A percentile compares a stretch with the other conserved stretches of the same genome.
Conservation (phyloP, 1,140 invertebrate genomes). For the Zaprionus tsacasi region DNA sequence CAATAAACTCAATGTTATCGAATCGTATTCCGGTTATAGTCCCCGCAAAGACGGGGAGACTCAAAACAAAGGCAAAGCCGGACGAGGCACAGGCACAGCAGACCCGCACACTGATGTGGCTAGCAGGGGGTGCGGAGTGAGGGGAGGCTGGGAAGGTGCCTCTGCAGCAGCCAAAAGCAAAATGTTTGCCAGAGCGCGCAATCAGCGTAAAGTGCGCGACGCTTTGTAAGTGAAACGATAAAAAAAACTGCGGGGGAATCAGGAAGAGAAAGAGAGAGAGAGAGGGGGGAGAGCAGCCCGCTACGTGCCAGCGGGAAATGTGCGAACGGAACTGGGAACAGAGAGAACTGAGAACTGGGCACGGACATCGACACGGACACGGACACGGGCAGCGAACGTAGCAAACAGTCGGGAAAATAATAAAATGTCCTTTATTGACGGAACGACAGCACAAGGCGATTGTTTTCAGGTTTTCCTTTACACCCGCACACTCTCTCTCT, state of each 20-base stretch:
- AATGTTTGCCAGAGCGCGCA: slow-evolving; percentile 75
- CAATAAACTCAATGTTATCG: slow-evolving; percentile 81
- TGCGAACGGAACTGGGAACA: slow-evolving; percentile 33
- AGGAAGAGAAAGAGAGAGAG: slow-evolving; percentile 1
- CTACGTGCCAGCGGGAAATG: slow-evolving; percentile 18
- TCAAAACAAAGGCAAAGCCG: slow-evolving; percentile 13
- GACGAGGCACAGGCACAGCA: background rate
- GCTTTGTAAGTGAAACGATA: slow-evolving; percentile 81
- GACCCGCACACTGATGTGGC: background rate
- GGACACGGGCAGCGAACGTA: slow-evolving; percentile 11
- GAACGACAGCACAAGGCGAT: slow-evolving; percentile 55
- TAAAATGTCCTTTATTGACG: slow-evolving; percentile 80
- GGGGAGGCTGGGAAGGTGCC: background rate
- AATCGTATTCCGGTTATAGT: slow-evolving; percentile 51
- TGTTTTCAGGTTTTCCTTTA: slow-evolving; percentile 54
- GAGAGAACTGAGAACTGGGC: background rate
- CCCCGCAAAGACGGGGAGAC: background rate
- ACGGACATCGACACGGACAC: background rate
- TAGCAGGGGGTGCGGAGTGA: background rate
- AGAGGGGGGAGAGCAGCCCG: background rate
- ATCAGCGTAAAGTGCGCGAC: slow-evolving; percentile 80
- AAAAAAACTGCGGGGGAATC: slow-evolving; percentile 27
- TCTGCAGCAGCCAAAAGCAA: slow-evolving; percentile 38
- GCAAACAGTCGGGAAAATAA: slow-evolving; percentile 53
- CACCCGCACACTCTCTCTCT: background rate